A percentile compares a stretch with the other conserved stretches of the same genome.
phyloP scores from a whole-genome alignment of 1,140 invertebrate species.

The Lineus longissimus region DNA sequence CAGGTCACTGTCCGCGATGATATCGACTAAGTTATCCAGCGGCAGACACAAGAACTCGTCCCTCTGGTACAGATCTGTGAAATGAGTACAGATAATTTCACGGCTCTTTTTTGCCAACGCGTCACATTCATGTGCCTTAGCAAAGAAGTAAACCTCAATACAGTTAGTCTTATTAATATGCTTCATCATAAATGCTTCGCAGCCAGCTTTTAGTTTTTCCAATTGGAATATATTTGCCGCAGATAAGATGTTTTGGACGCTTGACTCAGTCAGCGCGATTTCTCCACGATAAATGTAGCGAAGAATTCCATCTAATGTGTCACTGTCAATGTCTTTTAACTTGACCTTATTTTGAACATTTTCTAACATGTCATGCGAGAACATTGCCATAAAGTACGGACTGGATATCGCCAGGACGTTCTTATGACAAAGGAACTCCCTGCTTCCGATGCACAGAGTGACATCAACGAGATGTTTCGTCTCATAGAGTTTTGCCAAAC shows the following conservation, averaged over 20 bases:
- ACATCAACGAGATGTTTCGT: constrained; percentile 57
- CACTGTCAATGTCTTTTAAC: constrained; percentile 58
- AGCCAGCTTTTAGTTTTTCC: constrained; percentile 39
- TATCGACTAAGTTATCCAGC: constrained; percentile 55
- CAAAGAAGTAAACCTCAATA: constrained; percentile 51
- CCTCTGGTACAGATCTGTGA: constrained; percentile 37
- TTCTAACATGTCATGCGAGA: constrained; percentile 54
- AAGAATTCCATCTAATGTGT: constrained; percentile 55
- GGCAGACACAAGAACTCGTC: constrained; percentile 46
- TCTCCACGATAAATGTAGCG: constrained; percentile 61
- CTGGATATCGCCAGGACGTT: constrained; percentile 58
- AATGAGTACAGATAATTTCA: constrained; percentile 47
- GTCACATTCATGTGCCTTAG: constrained; percentile 46
- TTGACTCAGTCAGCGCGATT: constrained; percentile 57
- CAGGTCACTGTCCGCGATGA: constrained; percentile 58
- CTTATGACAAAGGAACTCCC: constrained; percentile 57
- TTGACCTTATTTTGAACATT: constrained; percentile 54
- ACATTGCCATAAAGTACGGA: constrained; percentile 60
- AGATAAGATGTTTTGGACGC: constrained; percentile 60
- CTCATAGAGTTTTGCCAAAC: constrained; percentile 57
- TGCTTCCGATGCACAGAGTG: constrained; percentile 51
- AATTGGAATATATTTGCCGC: constrained; percentile 62
- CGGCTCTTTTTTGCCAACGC: constrained; percentile 43
- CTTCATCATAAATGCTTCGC: constrained; percentile 49
- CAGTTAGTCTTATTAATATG: constrained; percentile 48